These are phyloP conservation scores for Chelmon rostratus DNA, from an alignment of 2,797 vertebrate species.

Conservation along the genomic window DNA sequence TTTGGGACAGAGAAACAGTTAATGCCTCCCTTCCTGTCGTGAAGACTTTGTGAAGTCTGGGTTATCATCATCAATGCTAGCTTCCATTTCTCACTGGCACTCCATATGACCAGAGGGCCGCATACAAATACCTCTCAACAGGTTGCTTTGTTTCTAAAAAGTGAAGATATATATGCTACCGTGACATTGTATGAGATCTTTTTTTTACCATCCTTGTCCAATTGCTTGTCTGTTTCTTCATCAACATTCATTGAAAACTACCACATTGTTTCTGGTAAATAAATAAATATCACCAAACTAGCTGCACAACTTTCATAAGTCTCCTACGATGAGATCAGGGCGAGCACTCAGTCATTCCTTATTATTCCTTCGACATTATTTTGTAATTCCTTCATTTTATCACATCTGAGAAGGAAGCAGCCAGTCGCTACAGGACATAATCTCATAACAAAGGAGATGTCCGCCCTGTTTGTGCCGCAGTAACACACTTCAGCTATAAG, in stretches of 20 bases:
- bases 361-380: background rate
- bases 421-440: constrained; percentile 11
- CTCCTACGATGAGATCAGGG: background rate
- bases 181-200: background rate
- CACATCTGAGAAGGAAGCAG: constrained; percentile 20
- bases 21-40: background rate
- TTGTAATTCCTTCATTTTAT: background rate
- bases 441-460: constrained; percentile 32
- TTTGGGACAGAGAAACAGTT: background rate
- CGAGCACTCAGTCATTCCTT: background rate
- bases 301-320: background rate
- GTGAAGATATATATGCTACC: background rate
- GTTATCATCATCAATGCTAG: background rate
- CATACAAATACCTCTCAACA: too few species aligned
- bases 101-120: background rate
- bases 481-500: constrained; percentile 43
- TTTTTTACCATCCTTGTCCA: too few species aligned
- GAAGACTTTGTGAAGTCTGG: background rate
- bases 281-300: background rate
- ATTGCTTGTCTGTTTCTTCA: background rate
- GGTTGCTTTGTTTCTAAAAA: background rate
- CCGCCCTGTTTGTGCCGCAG: constrained; percentile 21
- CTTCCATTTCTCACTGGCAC: background rate
- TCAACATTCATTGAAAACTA: background rate
- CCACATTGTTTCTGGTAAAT: constrained; percentile 14